Percentiles rank a stretch among this genome's conserved stretches.
phyloP scores from a whole-genome alignment of 2,797 vertebrate species.

The Argyrosomus regius region DNA sequence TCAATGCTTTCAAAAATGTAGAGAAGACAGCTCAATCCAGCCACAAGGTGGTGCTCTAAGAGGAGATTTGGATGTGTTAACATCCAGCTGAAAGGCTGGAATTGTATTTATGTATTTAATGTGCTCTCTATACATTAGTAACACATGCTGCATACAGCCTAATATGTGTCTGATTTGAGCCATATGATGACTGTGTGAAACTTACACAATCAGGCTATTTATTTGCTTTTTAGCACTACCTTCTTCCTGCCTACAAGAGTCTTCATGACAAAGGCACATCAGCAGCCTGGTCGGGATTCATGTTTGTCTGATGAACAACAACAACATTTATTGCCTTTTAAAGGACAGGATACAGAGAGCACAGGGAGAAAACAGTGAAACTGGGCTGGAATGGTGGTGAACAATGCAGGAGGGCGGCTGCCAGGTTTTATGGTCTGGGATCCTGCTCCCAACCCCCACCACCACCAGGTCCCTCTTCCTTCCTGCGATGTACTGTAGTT shows the following conservation, averaged over 20 bases:
- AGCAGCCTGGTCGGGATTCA: constrained; percentile 61
- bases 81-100: constrained; percentile 48
- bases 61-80: constrained; percentile 77
- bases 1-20: constrained; percentile 8
- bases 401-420: constrained; percentile 86
- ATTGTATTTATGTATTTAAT: constrained; percentile 56
- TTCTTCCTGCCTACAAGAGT: constrained; percentile 54
- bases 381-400: constrained; percentile 79
- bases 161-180: constrained; percentile 50
- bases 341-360: constrained; percentile 83
- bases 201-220: constrained; percentile 50
- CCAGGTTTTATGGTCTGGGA: constrained; percentile 84
- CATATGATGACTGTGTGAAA: constrained; percentile 45
- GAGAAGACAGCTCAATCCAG: constrained; percentile 36
- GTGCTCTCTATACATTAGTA: constrained; percentile 43
- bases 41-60: constrained; percentile 89
- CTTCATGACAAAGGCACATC: constrained; percentile 70
- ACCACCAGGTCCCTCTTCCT: constrained; percentile 84
- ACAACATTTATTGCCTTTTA: constrained; percentile 80
- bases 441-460: constrained; percentile 82
- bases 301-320: constrained; percentile 73
- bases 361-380: constrained; percentile 78
- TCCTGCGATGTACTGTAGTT: constrained; percentile 86
- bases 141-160: constrained; percentile 45
- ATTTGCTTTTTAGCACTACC: constrained; percentile 51